phyloP scores from a whole-genome alignment of 37 sponge, comb jelly and placozoan genomes.

The Diacarnus erythraeanus region DNA sequence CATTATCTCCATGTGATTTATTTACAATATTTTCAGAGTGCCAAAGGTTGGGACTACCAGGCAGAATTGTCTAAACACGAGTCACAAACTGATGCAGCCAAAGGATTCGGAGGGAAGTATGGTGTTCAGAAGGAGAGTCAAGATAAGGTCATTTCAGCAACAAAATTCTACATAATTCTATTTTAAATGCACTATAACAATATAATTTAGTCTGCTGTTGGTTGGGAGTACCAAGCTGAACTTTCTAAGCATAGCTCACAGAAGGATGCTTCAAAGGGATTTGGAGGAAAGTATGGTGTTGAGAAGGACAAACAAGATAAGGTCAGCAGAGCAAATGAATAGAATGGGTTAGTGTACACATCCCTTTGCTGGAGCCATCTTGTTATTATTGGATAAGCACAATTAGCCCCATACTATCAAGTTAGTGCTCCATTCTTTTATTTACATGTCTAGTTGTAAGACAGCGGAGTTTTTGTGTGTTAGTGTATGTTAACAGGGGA shows the following conservation, averaged over 20 bases:
- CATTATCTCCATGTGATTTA: no score
- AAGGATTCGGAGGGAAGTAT: constrained; percentile 94
- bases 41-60: constrained; percentile 83
- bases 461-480: no score
- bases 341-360: no score
- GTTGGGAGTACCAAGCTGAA: constrained; percentile 80
- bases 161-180: not conserved
- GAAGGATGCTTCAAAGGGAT: constrained; percentile 84
- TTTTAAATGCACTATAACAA: not conserved
- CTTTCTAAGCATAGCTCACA: constrained; percentile 86
- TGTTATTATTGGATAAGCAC: no score
- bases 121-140: constrained; percentile 76
- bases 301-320: constrained; percentile 91
- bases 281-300: constrained; percentile 91
- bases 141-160: constrained; percentile 53
- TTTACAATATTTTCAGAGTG: constrained; percentile 43
- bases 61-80: constrained; percentile 74
- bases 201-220: constrained; percentile 65
- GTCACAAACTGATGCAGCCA: constrained; percentile 85
- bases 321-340: constrained; percentile 32
- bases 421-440: no score
- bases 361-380: no score
- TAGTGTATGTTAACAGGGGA: no score
- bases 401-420: no score
- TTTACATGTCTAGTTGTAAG: no score